Percentiles rank a stretch among this genome's conserved stretches.
phyloP scores from a whole-genome alignment of 2,888 invertebrate genomes.

The Nesidiocoris tenuis region DNA sequence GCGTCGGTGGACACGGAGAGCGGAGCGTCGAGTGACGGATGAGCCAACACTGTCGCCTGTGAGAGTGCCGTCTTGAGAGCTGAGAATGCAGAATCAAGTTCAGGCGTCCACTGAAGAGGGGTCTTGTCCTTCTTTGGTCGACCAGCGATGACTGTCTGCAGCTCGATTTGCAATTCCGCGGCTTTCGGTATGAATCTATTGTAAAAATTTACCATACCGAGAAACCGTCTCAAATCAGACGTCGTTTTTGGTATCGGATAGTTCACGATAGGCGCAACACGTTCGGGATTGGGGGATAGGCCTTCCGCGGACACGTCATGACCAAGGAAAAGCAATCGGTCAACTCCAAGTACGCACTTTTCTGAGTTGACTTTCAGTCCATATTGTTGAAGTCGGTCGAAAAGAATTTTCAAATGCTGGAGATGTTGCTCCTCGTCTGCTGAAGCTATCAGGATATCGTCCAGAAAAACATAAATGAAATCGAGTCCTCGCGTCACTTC shows the following conservation, averaged over 20 bases:
- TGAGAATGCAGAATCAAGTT: slow-evolving; percentile 50
- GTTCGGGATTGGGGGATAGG: slow-evolving; percentile 52
- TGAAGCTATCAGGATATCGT: slow-evolving; percentile 50
- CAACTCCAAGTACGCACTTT: slow-evolving; percentile 52
- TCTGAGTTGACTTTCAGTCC: slow-evolving; percentile 52
- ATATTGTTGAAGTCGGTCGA: slow-evolving; percentile 49
- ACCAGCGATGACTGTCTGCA: slow-evolving; percentile 21
- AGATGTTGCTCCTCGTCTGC: slow-evolving; percentile 47
- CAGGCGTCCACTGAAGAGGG: slow-evolving; percentile 48
- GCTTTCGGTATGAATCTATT: slow-evolving; percentile 34
- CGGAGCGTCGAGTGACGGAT: slow-evolving; percentile 52
- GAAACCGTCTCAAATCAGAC: slow-evolving; percentile 41
- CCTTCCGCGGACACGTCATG: slow-evolving; percentile 50
- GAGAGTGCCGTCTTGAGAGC: slow-evolving; percentile 51
- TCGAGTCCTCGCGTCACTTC: slow-evolving; percentile 46
- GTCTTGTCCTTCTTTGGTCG: slow-evolving; percentile 48
- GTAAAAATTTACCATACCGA: slow-evolving; percentile 48
- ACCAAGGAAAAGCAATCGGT: slow-evolving; percentile 51
- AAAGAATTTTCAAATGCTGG: slow-evolving; percentile 46
- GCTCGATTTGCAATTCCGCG: slow-evolving; percentile 30
- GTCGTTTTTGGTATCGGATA: slow-evolving; percentile 47
- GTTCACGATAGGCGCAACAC: slow-evolving; percentile 52
- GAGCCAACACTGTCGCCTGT: slow-evolving; percentile 52
- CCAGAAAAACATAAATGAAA: slow-evolving; percentile 49
- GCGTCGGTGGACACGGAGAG: slow-evolving; percentile 53